Conservation (phyloP, 1,140 invertebrate species). For the Drosophila melanogaster region Release_6_plus_ISO1_MT NT_037436.4:7594501-7595000, state of each 20-base stretch:
- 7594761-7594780: constrained; percentile 41
- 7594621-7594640: constrained; percentile 14
- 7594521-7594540: constrained; percentile 59
- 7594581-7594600: constrained; percentile 53
- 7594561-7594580: constrained; percentile 67
- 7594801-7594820: constrained; percentile 42
- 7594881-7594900: background rate
- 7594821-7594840: constrained; percentile 75
- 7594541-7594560: constrained; percentile 73
- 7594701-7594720: constrained; percentile 53
- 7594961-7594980: background rate
- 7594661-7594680: constrained; percentile 67
- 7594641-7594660: constrained; percentile 49
- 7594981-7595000: background rate
- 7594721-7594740: constrained; percentile 60
- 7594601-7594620: constrained; percentile 41
- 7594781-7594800: constrained; percentile 63
- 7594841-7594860: constrained; percentile 8
- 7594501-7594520: constrained; percentile 3
- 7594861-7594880: constrained; percentile 11
- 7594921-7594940: background rate
- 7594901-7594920: background rate
- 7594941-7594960: background rate
- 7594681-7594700: constrained; percentile 70
- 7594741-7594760: constrained; percentile 72